Evolutionary conservation across 2,113 vertebrate genomes (phyloP).

Genomic region (Trichechus manatus): DNA sequence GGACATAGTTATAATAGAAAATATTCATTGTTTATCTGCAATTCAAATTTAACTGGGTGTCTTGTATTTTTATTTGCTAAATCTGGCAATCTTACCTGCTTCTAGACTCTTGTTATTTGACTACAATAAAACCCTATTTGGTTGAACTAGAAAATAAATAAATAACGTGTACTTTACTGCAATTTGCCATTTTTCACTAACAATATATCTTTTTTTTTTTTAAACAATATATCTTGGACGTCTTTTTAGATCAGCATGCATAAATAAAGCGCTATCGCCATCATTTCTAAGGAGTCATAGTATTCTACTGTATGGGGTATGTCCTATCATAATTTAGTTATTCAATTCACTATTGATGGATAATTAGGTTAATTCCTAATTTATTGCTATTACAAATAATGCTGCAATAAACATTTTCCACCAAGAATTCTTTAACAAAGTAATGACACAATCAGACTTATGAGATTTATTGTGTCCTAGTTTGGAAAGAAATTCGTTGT

Average conservation of each 20-base stretch:
- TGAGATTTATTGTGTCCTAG: neutral
- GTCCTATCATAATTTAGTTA: neutral
- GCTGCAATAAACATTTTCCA: neutral
- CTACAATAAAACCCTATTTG: constrained; percentile 36
- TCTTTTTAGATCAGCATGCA: neutral
- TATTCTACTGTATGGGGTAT: neutral
- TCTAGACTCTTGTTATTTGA: constrained; percentile 5
- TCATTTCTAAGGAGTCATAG: neutral
- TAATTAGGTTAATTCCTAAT: constrained; percentile 23
- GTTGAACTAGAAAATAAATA: neutral
- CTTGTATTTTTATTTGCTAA: neutral
- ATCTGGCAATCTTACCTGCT: neutral
- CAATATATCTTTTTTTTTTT: neutral
- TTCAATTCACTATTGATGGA: neutral
- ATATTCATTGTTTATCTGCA: neutral
- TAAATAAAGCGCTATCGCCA: neutral
- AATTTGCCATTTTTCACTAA: neutral
- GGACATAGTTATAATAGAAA: constrained; percentile 21
- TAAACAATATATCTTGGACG: neutral
- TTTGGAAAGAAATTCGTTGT: neutral
- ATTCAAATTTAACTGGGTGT: neutral
- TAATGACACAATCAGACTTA: neutral
- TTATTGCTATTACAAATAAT: constrained; percentile 28
- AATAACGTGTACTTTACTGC: neutral
- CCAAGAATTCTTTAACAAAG: constrained; percentile 32